phyloP scores from a whole-genome alignment of 2,888 invertebrate species.

The Isoperla grammatica region DNA sequence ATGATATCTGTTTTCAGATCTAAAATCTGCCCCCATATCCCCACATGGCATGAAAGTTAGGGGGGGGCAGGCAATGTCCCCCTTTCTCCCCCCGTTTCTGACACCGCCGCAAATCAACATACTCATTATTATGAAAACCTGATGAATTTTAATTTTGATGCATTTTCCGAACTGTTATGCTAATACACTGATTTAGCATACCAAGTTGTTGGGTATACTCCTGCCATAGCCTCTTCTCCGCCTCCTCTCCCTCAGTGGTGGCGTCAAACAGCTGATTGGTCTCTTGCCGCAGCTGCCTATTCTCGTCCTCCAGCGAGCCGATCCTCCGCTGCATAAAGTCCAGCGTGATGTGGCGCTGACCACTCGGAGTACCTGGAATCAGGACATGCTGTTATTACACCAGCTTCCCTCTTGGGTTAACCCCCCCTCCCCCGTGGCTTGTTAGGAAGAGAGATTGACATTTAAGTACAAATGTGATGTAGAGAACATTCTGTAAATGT shows the following conservation, averaged over 20 bases:
- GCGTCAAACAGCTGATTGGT: conserved; percentile 72
- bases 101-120: too few relatives aligned
- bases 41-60: too few relatives aligned
- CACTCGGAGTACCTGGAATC: conserved; percentile 49
- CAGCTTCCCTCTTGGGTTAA: too few relatives aligned
- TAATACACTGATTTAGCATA: conserved; percentile 43
- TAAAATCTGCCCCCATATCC: too few relatives aligned
- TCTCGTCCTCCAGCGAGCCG: conserved; percentile 82
- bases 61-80: too few relatives aligned
- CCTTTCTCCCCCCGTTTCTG: too few relatives aligned
- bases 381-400: conserved; percentile 2
- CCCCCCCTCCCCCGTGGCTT: background rate
- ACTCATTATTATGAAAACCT: too few relatives aligned
- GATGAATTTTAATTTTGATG: too few relatives aligned
- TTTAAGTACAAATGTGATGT: background rate
- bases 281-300: conserved; percentile 73
- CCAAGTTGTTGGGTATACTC: conserved; percentile 84
- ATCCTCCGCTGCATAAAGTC: conserved; percentile 82
- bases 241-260: conserved; percentile 82
- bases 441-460: background rate
- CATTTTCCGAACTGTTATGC: too few relatives aligned
- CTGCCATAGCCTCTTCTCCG: conserved; percentile 77
- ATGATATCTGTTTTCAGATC: too few relatives aligned
- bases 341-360: conserved; percentile 63
- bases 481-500: too few relatives aligned